phyloP scores from a whole-genome alignment of 2,113 vertebrate genomes.

The Epinephelus cyanopodus region DNA sequence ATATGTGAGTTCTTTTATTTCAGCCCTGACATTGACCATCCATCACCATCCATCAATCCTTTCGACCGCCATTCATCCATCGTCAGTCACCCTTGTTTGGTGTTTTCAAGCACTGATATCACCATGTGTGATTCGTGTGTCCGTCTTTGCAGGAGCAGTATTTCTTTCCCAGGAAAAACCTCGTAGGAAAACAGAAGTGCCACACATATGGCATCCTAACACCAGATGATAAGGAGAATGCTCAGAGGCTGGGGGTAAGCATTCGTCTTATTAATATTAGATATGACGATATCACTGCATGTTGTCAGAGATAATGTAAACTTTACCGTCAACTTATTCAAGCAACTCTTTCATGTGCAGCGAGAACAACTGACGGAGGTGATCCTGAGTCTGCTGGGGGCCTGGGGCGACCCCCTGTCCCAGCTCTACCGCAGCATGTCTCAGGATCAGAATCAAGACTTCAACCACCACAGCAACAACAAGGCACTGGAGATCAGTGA shows the following conservation, averaged over 20 bases:
- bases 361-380: conserved; percentile 80
- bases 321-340: not conserved
- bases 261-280: not conserved
- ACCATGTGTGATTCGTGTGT: conserved; percentile 8
- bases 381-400: conserved; percentile 80
- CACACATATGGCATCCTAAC: conserved; percentile 80
- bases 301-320: not conserved
- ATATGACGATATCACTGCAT: not conserved
- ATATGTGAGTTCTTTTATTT: conserved; percentile 66
- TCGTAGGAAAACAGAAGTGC: conserved; percentile 73
- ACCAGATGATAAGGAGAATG: conserved; percentile 79
- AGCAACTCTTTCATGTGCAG: conserved; percentile 45
- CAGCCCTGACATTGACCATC: conserved; percentile 39
- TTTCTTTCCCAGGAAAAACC: conserved; percentile 71
- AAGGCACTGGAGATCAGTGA: conserved; percentile 83
- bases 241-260: conserved; percentile 78
- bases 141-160: conserved; percentile 69
- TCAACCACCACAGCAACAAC: conserved; percentile 75
- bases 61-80: conserved; percentile 23
- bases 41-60: conserved; percentile 49
- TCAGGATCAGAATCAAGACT: conserved; percentile 67
- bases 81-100: conserved; percentile 43
- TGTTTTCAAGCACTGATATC: not conserved
- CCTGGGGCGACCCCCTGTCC: conserved; percentile 81
- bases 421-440: conserved; percentile 74